These are phyloP conservation scores for Aulostomus chinensis DNA, from an alignment of 2,797 vertebrate genomes.

Conservation along the genomic window DNA sequence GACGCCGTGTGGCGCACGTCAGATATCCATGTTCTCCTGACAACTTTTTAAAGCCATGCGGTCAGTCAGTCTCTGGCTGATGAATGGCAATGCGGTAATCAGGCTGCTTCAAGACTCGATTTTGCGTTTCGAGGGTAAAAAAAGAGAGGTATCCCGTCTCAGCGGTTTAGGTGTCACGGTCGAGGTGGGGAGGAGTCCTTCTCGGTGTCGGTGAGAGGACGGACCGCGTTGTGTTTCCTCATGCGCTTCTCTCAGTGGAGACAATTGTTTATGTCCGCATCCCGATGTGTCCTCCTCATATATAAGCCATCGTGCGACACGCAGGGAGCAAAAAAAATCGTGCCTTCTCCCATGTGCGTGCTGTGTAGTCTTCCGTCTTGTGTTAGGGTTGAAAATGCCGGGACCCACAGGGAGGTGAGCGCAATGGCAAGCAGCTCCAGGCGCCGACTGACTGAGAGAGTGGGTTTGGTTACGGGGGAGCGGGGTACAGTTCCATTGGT, in stretches of 20 bases:
- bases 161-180: slow-evolving; percentile 64
- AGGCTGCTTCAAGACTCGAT: neutral
- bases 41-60: slow-evolving; percentile 78
- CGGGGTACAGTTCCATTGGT: slow-evolving; percentile 85
- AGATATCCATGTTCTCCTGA: slow-evolving; percentile 73
- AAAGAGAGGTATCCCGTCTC: slow-evolving; percentile 48
- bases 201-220: slow-evolving; percentile 51
- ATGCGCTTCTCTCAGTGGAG: slow-evolving; percentile 60
- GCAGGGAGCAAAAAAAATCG: slow-evolving; percentile 28
- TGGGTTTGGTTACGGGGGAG: slow-evolving; percentile 77
- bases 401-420: slow-evolving; percentile 68
- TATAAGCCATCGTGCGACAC: slow-evolving; percentile 55
- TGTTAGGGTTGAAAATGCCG: slow-evolving; percentile 70
- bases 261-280: slow-evolving; percentile 70
- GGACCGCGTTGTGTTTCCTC: slow-evolving; percentile 58
- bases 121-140: slow-evolving; percentile 26
- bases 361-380: slow-evolving; percentile 45
- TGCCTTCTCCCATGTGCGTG: slow-evolving; percentile 74
- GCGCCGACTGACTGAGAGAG: slow-evolving; percentile 75
- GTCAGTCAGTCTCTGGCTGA: slow-evolving; percentile 24
- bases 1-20: slow-evolving; percentile 70
- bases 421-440: slow-evolving; percentile 75
- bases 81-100: slow-evolving; percentile 7
- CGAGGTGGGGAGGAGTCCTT: slow-evolving; percentile 74
- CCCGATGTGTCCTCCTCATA: slow-evolving; percentile 72